A percentile compares a stretch with the other conserved stretches of the same genome.
Conservation (phyloP, 2,113 vertebrate species). For the Turnix velox region DNA sequence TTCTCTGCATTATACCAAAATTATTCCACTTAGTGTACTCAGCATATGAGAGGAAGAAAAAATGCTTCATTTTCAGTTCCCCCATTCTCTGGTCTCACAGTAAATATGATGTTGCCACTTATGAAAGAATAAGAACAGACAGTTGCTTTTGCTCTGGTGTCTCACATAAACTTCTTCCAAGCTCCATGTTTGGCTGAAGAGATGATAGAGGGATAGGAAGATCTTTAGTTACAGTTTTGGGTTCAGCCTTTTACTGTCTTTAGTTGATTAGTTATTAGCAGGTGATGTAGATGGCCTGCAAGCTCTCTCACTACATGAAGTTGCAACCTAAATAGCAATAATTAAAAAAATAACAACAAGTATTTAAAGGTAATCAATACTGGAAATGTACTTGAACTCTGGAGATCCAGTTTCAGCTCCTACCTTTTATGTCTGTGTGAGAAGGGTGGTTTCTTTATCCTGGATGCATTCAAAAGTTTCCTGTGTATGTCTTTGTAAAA, state of each 20-base stretch:
- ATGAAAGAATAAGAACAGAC: neutral
- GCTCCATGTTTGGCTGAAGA: neutral
- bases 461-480: fast-evolving
- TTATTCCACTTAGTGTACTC: slow-evolving; percentile 6
- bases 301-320: neutral
- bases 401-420: neutral
- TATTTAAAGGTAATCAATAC: neutral
- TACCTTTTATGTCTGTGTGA: neutral
- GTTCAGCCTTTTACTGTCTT: neutral
- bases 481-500: neutral
- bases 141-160: neutral
- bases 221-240: neutral
- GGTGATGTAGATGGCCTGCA: neutral
- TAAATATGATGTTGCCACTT: neutral
- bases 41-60: neutral
- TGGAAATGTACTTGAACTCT: neutral
- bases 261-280: neutral
- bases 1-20: slow-evolving; percentile 24
- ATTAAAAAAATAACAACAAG: neutral
- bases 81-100: neutral
- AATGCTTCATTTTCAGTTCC: slow-evolving; percentile 18
- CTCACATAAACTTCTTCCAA: neutral
- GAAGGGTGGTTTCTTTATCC: neutral
- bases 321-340: neutral
- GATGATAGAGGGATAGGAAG: neutral